Base-by-base conservation (phyloP, 2,797 vertebrate genomes). In the Allenopithecus nigroviridis region DNA sequence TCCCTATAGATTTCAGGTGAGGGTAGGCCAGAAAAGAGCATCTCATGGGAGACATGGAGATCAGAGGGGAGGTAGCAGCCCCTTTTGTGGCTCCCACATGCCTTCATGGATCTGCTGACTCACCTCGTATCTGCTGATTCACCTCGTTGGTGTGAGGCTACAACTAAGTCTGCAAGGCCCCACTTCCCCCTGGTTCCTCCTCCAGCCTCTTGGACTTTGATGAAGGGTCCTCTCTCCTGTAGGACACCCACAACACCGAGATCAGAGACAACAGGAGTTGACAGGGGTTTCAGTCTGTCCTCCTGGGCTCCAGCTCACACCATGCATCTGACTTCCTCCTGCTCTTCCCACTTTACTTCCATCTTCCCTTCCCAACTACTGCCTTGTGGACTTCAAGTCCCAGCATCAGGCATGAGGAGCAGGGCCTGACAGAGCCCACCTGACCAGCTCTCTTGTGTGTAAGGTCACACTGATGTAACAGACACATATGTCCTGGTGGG, bases 91-190 rank as follows among this genome's bases (percentile, higher is more conserved):
- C 26, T 87, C 57, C 59, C 8, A 2, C 19, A 2, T 28, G 55
- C 24, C 39, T 5, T 14, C 33, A 9, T 0, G 0, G 8, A 28
- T 41, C 59, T 48, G 22, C 28, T n/a, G 57, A 26, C 75, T 43
- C 39, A 16, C 16, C 36, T n/a, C 19, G n/a, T 10, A 24, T 41
- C 59, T 46, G 22, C 28, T n/a, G 75, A 28, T 43, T 36, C 46
- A 16, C 7, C 36, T n/a, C 19, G 22, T 28, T 13, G 68, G 8
- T 26, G 30, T 5, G 68, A 83, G 33, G 50, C 24, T 39, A 50
- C 84, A 61, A 59, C n/a, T 19, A 8, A 12, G 6, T 21, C 46
- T 22, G 28, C 39, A 59, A 36, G 0, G 5, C 8, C 21, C 14
- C 3, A 41, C 19, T 7, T 26, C 24, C 46, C 30, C 33, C 41